These are phyloP conservation scores for Callithrix jacchus DNA, from an alignment of 2,113 vertebrate species.

Conservation along the genomic window DNA sequence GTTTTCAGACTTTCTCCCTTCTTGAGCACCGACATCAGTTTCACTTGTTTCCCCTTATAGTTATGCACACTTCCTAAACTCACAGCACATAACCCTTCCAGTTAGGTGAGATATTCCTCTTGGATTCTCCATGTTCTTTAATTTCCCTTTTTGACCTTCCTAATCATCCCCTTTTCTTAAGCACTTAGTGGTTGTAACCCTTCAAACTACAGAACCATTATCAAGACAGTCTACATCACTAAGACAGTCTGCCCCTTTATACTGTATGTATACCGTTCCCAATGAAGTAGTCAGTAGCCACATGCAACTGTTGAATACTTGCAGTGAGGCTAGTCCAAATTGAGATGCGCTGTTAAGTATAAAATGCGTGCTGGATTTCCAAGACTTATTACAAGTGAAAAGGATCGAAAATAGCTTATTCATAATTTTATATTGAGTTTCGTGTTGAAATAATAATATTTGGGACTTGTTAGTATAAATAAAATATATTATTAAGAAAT, in stretches of 20 bases:
- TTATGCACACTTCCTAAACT: neutral
- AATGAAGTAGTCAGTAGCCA: too few species aligned
- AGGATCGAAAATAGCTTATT: neutral
- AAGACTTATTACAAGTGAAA: neutral
- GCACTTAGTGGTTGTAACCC: neutral
- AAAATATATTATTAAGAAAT: neutral
- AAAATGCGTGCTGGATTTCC: neutral
- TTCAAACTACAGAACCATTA: neutral
- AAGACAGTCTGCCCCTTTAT: neutral
- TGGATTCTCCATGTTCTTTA: neutral
- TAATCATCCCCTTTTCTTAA: neutral
- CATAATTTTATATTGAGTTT: neutral
- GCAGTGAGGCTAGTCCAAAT: neutral
- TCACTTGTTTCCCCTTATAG: constrained; percentile 14
- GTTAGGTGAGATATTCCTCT: neutral
- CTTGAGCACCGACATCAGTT: neutral
- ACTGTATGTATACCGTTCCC: neutral
- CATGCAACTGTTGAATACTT: neutral
- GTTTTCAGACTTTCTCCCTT: neutral
- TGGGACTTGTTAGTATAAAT: neutral
- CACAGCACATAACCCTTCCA: neutral
- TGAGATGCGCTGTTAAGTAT: neutral
- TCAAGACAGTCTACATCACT: neutral
- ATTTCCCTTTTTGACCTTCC: neutral
- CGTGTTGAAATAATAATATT: neutral